Evolutionary conservation across 2,797 vertebrate genomes (phyloP).

Genomic region (Eulemur albifrons): DNA sequence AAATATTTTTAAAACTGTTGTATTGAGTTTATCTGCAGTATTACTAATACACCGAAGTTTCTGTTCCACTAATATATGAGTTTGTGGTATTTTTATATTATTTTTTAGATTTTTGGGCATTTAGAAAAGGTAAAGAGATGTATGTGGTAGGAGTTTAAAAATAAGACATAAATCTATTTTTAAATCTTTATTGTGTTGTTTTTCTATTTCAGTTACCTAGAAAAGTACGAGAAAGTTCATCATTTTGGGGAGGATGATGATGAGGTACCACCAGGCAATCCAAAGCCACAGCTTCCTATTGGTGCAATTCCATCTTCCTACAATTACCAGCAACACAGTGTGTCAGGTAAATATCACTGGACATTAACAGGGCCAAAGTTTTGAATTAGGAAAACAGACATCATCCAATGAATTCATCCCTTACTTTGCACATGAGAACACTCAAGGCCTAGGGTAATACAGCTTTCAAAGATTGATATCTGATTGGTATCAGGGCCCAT

Average conservation of each 20-base stretch:
- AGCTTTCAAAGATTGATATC: background rate
- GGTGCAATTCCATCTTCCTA: slow-evolving; percentile 99
- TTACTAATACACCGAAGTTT: background rate
- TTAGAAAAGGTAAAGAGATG: slow-evolving; percentile 4
- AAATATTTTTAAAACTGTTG: background rate
- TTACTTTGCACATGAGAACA: background rate
- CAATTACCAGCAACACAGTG: slow-evolving; percentile 99
- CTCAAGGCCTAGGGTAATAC: background rate
- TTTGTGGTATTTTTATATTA: background rate
- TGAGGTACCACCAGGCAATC: slow-evolving; percentile 97
- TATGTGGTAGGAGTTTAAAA: background rate
- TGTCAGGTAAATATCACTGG: slow-evolving; percentile 89
- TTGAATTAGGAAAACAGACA: slow-evolving; percentile 23
- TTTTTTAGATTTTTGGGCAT: background rate
- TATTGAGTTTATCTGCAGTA: background rate
- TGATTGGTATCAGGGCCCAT: background rate
- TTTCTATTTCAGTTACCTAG: slow-evolving; percentile 93
- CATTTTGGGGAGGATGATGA: slow-evolving; percentile 99
- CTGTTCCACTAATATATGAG: background rate
- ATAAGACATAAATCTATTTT: slow-evolving; percentile 23
- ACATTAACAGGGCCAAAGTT: background rate
- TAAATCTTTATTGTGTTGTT: slow-evolving; percentile 47
- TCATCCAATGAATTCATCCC: background rate
- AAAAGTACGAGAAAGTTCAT: slow-evolving; percentile 99
- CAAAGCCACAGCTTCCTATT: slow-evolving; percentile 96